phyloP scores from a whole-genome alignment of 2,888 invertebrate genomes.

The Chrysolina oricalcia region DNA sequence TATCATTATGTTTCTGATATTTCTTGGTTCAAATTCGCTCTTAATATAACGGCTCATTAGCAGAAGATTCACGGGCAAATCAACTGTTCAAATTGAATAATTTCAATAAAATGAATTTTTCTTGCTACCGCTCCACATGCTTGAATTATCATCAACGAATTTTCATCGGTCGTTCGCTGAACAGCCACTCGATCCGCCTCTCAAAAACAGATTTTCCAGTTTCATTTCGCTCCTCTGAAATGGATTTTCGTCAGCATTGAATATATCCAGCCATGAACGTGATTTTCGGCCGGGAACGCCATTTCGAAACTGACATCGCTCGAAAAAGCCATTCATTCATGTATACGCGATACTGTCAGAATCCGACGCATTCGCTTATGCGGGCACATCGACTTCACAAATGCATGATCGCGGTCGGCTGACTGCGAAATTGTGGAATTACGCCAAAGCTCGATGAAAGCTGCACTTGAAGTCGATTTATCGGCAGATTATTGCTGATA shows the following conservation, averaged over 20 bases:
- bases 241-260: constrained; percentile 14
- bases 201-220: background rate
- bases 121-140: too few species aligned
- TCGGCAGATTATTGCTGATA: background rate
- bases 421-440: constrained; percentile 48
- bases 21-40: too few species aligned
- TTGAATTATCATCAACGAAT: too few species aligned
- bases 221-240: background rate
- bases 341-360: constrained; percentile 53
- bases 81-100: too few species aligned
- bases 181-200: background rate
- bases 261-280: constrained; percentile 39
- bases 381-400: constrained; percentile 39
- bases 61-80: too few species aligned
- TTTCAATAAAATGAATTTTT: too few species aligned
- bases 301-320: constrained; percentile 28
- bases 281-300: constrained; percentile 33
- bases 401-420: constrained; percentile 42
- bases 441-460: constrained; percentile 31
- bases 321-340: constrained; percentile 47
- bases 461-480: constrained; percentile 35
- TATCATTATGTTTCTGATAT: too few species aligned
- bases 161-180: too few species aligned
- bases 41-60: too few species aligned
- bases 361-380: constrained; percentile 49